Evolutionary conservation across 2,113 vertebrate genomes (phyloP).

Genomic region (Corythaeola cristata): DNA sequence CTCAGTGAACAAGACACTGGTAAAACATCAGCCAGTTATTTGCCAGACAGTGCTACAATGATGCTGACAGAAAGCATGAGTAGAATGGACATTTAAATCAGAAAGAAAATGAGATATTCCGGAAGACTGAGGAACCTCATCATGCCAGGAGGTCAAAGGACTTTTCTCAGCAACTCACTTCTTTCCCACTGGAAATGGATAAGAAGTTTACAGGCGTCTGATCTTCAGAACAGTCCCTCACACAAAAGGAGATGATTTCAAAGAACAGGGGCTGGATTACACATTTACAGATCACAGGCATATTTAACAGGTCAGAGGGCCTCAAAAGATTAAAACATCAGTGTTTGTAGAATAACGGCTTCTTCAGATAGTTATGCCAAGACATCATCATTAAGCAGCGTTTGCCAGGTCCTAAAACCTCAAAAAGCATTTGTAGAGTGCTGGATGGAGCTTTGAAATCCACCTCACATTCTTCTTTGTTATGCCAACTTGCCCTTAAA

Average conservation of each 20-base stretch:
- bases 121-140: background rate
- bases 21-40: background rate
- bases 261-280: constrained; percentile 19
- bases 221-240: constrained; percentile 25
- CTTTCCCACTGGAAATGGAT: constrained; percentile 1
- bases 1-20: background rate
- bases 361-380: constrained; percentile 17
- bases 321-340: constrained; percentile 38
- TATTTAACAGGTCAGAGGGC: constrained; percentile 49
- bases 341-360: constrained; percentile 5
- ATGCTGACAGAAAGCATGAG: background rate
- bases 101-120: background rate
- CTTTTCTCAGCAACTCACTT: background rate
- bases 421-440: constrained; percentile 1
- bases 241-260: constrained; percentile 28
- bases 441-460: constrained; percentile 20
- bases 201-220: constrained; percentile 25
- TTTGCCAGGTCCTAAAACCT: constrained; percentile 28
- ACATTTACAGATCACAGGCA: constrained; percentile 26
- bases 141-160: background rate
- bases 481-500: constrained; percentile 4
- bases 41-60: background rate
- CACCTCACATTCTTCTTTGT: background rate
- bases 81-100: background rate
- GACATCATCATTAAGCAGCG: background rate